Evolutionary conservation across 2,113 vertebrate genomes (phyloP), one percentile per base, ranked within the genome.

Genomic region (Synodontis membranacea): DNA sequence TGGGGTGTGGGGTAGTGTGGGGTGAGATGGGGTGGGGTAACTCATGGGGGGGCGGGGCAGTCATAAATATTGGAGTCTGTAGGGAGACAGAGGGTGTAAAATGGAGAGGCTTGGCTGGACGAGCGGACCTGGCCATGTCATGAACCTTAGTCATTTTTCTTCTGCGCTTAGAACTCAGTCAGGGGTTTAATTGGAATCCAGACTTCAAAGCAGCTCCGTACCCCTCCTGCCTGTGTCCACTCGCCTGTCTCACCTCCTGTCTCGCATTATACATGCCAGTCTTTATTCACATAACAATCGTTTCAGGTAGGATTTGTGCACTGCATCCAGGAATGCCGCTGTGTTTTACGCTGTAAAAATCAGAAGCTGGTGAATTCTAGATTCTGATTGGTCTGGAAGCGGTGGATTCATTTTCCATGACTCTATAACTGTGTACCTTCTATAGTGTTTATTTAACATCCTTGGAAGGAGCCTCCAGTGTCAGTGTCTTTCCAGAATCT

Each of bases 141-240:
- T 96, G 95, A 96, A 96, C 96, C 96, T 95, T 94, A 96, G 96
- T 98, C 97, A 96, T 97, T 97, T 96, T 95, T 97, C 95, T 97
- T 97, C 90, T 94, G 94, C 90, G 92, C 97, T 99, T 96, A 98
- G 97, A 99, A 98, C 97, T 98, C 98, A 98, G 98, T 97, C 96
- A 97, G 97, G 96, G 97, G 97, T 98, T 98, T 99, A 99, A 99
- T 99, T 99, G 97, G 96, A 99, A 99, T 98, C 96, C 94, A 97
- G 97, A 99, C 98, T 97, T 99, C 97, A 99, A 99, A 99, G 97
- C 97, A 97, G 94, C 95, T 96, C 95, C 95, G 93, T 93, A 93
- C 95, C 96, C 95, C 75, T 92, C 86, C 91, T 92, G 92, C 92
- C 90, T 92, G 89, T 88, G 93, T 93, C 90, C 90, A 92, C 91